Evolutionary conservation across 2,888 invertebrate genomes (phyloP).

Genomic region (Coleophora deauratella): DNA sequence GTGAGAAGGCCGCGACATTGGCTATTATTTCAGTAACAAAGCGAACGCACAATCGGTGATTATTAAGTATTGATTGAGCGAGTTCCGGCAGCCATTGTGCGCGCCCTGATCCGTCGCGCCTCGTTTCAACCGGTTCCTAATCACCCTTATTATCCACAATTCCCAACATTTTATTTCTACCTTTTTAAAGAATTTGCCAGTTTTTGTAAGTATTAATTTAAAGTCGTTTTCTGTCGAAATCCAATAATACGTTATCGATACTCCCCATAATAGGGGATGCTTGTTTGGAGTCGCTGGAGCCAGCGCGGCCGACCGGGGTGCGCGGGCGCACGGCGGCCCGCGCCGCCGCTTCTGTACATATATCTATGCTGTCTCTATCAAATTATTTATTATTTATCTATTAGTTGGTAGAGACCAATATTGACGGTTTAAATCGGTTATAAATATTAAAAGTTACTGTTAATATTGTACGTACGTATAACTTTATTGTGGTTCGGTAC

Average conservation of each 20-base stretch:
- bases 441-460: conserved; percentile 35
- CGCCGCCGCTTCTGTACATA: conserved; percentile 68
- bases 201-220: conserved; percentile 25
- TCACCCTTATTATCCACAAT: conserved; percentile 42
- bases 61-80: conserved; percentile 48
- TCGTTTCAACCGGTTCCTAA: conserved; percentile 44
- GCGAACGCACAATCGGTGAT: conserved; percentile 51
- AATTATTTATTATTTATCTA: conserved; percentile 69
- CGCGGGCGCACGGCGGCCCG: conserved; percentile 25
- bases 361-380: conserved; percentile 55
- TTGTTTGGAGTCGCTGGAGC: conserved; percentile 42
- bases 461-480: conserved; percentile 38
- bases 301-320: not conserved
- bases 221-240: conserved; percentile 20
- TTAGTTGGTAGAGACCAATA: conserved; percentile 44
- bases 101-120: conserved; percentile 38
- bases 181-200: conserved; percentile 27
- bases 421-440: conserved; percentile 30
- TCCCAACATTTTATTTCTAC: conserved; percentile 33
- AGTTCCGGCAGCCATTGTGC: conserved; percentile 38
- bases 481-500: conserved; percentile 15
- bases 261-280: conserved; percentile 36
- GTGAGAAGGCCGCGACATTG: conserved; percentile 53
- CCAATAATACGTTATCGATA: conserved; percentile 28
- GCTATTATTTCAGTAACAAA: conserved; percentile 52